Evolutionary conservation across 2,888 invertebrate species (phyloP).

Genomic region (Cosmia trapezina): DNA sequence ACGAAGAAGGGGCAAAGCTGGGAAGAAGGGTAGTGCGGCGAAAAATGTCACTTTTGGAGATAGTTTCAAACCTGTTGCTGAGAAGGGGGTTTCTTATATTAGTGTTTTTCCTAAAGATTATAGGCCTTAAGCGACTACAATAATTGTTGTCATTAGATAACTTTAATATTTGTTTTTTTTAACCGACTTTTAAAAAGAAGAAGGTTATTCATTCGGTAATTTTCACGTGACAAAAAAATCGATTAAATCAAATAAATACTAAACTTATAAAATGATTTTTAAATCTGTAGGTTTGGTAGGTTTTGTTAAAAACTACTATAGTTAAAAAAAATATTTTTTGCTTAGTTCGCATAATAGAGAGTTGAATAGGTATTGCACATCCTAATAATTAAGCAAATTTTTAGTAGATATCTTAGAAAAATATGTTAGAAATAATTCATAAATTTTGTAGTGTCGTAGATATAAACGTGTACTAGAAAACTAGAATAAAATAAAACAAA

Average conservation of each 20-base stretch:
- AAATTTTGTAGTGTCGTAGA: background rate
- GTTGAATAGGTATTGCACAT: background rate
- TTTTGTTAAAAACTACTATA: background rate
- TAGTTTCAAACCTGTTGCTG: conserved; percentile 83
- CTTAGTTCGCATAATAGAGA: background rate
- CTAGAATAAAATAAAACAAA: conserved; percentile 24
- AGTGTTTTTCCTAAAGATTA: conserved; percentile 84
- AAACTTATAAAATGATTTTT: too few relatives aligned
- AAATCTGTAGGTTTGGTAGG: too few relatives aligned
- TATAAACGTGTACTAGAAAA: background rate
- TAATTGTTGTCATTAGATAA: background rate
- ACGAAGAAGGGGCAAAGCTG: conserved; percentile 55
- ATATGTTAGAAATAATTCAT: background rate
- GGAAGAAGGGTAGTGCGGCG: conserved; percentile 30
- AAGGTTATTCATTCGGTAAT: too few relatives aligned
- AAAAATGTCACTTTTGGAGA: conserved; percentile 86
- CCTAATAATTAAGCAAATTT: background rate
- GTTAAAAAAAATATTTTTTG: background rate
- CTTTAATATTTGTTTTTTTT: too few relatives aligned
- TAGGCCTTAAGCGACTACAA: conserved; percentile 70
- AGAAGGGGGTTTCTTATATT: conserved; percentile 81
- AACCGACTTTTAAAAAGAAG: too few relatives aligned
- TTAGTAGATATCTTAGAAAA: background rate
- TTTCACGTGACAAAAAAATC: too few relatives aligned
- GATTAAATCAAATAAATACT: too few relatives aligned